Base-by-base conservation (phyloP, 2,113 vertebrate genomes). In the Narcine bancroftii region DNA sequence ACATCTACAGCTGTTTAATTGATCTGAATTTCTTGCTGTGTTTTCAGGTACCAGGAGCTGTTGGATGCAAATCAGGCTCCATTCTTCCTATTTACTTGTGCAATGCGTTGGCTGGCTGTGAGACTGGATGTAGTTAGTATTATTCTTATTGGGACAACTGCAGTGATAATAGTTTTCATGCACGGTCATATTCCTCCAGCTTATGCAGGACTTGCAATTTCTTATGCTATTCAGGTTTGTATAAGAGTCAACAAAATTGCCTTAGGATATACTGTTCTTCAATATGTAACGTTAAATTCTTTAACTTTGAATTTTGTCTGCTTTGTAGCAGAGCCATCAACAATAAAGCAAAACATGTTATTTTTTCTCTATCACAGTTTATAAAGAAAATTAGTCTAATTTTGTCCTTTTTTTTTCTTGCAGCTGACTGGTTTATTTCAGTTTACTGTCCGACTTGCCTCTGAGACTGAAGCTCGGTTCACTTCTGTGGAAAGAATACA, bases 401-500 rank as follows among this genome's bases (percentile, higher is more conserved):
- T 63, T 87, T n/a, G n/a, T 87, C 17, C n/a, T 36, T 53, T 21
- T 85, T 85, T 87, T 87, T 92, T 0, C 19, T 79, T 63, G 76
- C 94, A 98, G 98, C 94, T 99, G 92, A 99, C 98, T 17, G 98
- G 98, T 0, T 94, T 98, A 85, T 99, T 98, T 96, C 98, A 99
- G 97, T 99, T 99, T 94, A 98, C 98, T 0, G 98, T 99, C 73
- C 96, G 98, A 77, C 94, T 99, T 94, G 98, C 97, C 0, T 97
- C 98, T 0, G 98, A 99, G 94, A 98, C 98, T 10, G 98, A 99
- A 95, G 98, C 98, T 93, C 97, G 98, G 79, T 99, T 99, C 95
- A 99, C 98, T 5, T 98, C 98, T 0, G 98, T 99, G 92, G 97
- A 98, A 93, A 97, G 98, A 92, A 99, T 99, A 92, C 94, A 98